A percentile compares a stretch with the other conserved stretches of the same genome.
These are phyloP conservation scores for Ictidomys tridecemlineatus DNA, from an alignment of 2,113 vertebrate genomes.

Conservation along the genomic window DNA sequence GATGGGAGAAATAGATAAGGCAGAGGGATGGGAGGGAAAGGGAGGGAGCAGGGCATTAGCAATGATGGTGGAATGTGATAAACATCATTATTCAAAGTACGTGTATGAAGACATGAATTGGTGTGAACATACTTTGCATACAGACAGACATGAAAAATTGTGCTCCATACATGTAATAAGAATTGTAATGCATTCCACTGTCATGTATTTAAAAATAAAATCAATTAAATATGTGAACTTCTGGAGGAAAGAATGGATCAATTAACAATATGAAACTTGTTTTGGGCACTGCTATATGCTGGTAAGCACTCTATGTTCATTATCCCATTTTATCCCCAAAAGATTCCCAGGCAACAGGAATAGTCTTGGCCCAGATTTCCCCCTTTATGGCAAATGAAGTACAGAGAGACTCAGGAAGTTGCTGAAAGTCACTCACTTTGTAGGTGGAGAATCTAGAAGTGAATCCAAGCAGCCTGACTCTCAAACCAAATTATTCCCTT, in stretches of 20 bases:
- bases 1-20: no score
- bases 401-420: background rate
- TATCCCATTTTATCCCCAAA: background rate
- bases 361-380: background rate
- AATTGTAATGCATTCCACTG: no score
- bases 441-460: background rate
- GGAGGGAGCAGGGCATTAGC: no score
- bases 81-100: no score
- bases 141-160: no score
- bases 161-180: no score
- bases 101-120: no score
- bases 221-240: background rate
- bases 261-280: background rate
- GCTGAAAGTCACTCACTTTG: background rate
- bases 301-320: background rate
- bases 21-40: no score
- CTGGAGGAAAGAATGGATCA: background rate
- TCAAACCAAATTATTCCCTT: background rate
- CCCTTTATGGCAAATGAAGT: background rate
- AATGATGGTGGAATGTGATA: no score
- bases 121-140: no score
- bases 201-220: no score
- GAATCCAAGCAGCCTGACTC: background rate
- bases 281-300: background rate
- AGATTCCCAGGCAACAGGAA: background rate